Percentiles rank a stretch among this genome's conserved stretches.
Conservation (phyloP, 2,113 vertebrate genomes). For the Sinosuthora webbiana region DNA sequence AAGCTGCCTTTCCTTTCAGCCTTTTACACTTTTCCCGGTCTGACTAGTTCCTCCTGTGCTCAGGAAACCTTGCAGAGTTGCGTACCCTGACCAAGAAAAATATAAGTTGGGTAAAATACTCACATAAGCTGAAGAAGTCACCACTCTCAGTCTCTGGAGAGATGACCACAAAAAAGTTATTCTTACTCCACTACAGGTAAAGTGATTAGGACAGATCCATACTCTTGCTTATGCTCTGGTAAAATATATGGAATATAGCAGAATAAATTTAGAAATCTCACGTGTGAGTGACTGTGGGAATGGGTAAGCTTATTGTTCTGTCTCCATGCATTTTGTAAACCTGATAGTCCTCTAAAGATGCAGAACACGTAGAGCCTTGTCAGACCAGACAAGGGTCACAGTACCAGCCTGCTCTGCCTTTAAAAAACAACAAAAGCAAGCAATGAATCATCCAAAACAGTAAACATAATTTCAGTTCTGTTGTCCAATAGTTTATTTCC, state of each 20-base stretch:
- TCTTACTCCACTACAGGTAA: not conserved
- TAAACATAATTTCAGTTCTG: not conserved
- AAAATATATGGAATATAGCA: not conserved
- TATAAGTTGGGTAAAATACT: not conserved
- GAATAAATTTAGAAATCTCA: not conserved
- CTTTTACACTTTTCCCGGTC: not conserved
- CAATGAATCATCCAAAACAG: conserved; percentile 16
- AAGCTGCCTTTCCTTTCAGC: conserved; percentile 1
- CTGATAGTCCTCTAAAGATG: not conserved
- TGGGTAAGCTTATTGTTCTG: not conserved
- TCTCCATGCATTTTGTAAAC: not conserved
- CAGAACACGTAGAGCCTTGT: not conserved
- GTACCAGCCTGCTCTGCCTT: not conserved
- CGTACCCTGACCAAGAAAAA: conserved; percentile 3
- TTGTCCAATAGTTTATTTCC: conserved; percentile 25
- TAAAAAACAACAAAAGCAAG: not conserved
- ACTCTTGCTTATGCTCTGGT: not conserved
- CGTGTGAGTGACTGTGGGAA: not conserved
- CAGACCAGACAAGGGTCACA: not conserved
- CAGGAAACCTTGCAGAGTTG: not conserved
- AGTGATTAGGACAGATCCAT: conserved; percentile 11
- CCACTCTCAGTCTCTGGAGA: not conserved
- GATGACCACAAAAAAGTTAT: not conserved
- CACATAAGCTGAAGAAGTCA: not conserved
- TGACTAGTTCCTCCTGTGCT: not conserved